Base-by-base conservation (phyloP, 1,140 invertebrate species). In the Drosophila hydei region DNA sequence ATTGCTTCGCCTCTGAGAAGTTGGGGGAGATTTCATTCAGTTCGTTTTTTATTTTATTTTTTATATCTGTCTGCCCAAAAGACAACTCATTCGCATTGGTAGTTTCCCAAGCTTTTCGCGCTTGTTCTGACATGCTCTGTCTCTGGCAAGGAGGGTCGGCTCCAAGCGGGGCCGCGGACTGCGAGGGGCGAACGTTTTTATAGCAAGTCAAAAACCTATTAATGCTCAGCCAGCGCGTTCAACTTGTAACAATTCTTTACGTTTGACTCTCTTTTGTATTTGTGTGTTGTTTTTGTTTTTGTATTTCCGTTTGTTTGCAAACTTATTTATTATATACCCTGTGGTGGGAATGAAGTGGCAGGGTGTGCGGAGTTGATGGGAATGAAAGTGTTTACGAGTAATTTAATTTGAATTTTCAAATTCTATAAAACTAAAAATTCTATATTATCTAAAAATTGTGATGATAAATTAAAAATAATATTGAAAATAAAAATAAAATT, bases 161-260 rank as follows among this genome's bases (percentile, higher is more conserved):
- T 4, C 21, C 8, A 18, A 5, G 16, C 7, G 43, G 11, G 52
- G 48, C 16, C 25, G 25, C 7, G 25, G 25, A 1, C 7, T 6
- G 25, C 23, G 12, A 14, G n/a, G 27, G 47, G 23, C 2, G 21
- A 43, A 25, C 48, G 60, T 70, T 70, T 87, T 87, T 75, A 81
- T 81, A 48, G 75, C 83, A 87, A 87, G 81, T 81, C 81, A 87
- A 88, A 87, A 87, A 88, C 77, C 81, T 88, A 87, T 81, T 87
- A 87, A 88, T 87, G 83, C 77, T 63, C 77, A 78, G 75, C 62
- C 71, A 75, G 83, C 83, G 77, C 81, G 72, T 87, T 87, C 81
- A 87, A 88, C 83, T 87, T 88, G 81, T 81, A 81, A 81, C 81
- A 85, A 87, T 87, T 87, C 69, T 80, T 81, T 81, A 58, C 67